phyloP scores from a whole-genome alignment of 1,140 invertebrate genomes.

The Aphaenogaster floridana region DNA sequence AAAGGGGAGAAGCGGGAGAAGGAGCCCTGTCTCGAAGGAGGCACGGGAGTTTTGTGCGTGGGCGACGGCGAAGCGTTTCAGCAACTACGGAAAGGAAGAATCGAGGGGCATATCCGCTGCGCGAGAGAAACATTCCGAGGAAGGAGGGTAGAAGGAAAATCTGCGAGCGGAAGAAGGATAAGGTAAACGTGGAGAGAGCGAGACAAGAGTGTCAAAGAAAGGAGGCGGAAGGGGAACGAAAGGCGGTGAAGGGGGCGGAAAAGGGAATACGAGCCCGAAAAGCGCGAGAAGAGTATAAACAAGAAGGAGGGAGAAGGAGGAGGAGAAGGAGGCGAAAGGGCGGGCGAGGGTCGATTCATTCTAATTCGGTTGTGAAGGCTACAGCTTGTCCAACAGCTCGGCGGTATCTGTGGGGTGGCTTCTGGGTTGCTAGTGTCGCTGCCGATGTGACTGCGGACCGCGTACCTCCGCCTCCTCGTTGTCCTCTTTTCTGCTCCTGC shows the following conservation, averaged over 20 bases:
- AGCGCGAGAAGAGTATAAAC: slow-evolving; percentile 66
- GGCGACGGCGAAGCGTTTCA: slow-evolving; percentile 71
- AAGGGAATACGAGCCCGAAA: not conserved
- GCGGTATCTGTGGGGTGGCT: slow-evolving; percentile 78
- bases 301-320: slow-evolving; percentile 36
- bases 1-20: slow-evolving; percentile 20
- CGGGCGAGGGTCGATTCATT: slow-evolving; percentile 85
- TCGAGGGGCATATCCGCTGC: slow-evolving; percentile 56
- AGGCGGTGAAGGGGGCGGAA: slow-evolving; percentile 2
- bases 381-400: slow-evolving; percentile 87
- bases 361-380: slow-evolving; percentile 86
- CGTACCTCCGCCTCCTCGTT: slow-evolving; percentile 56
- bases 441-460: slow-evolving; percentile 73
- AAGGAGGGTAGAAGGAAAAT: slow-evolving; percentile 58
- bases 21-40: slow-evolving; percentile 67
- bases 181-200: not conserved
- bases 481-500: slow-evolving; percentile 59
- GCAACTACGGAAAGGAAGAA: slow-evolving; percentile 65
- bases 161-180: slow-evolving; percentile 16
- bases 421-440: slow-evolving; percentile 74
- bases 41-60: slow-evolving; percentile 58
- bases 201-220: slow-evolving; percentile 9
- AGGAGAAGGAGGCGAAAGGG: slow-evolving; percentile 40
- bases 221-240: not conserved
- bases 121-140: slow-evolving; percentile 71